Percentiles rank a stretch among this genome's conserved stretches.
These are phyloP conservation scores for Drosophila differens DNA, from an alignment of 2,888 invertebrate genomes.

Conservation along the genomic window DNA sequence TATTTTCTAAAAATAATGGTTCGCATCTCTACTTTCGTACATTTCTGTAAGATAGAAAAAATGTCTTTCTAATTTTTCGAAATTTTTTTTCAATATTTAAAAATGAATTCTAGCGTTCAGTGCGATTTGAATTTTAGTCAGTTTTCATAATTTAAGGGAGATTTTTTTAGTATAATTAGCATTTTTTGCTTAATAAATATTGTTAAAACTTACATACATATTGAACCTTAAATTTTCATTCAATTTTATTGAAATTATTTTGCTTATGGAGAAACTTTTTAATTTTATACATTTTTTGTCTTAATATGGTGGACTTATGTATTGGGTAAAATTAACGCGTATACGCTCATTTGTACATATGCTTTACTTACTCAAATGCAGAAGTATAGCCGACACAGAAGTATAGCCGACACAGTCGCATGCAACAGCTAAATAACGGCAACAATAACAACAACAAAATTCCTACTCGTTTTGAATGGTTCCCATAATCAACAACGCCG, in stretches of 20 bases:
- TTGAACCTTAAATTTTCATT: neutral
- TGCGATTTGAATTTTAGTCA: neutral
- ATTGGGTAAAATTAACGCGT: neutral
- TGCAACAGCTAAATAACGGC: constrained; percentile 54
- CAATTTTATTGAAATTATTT: neutral
- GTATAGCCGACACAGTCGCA: constrained; percentile 32
- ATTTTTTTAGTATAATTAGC: neutral
- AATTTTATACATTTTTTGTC: neutral
- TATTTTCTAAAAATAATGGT: neutral
- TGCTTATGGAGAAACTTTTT: neutral
- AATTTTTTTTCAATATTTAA: neutral
- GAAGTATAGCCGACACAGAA: constrained; percentile 6
- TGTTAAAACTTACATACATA: neutral
- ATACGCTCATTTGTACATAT: neutral
- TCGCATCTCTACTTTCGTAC: neutral
- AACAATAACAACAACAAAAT: constrained; percentile 41
- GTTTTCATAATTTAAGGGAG: neutral
- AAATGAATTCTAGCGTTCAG: neutral
- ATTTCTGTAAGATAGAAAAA: neutral
- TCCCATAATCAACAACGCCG: constrained; percentile 70
- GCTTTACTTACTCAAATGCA: constrained; percentile 10
- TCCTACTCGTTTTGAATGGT: constrained; percentile 74
- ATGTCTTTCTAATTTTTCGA: fast-evolving
- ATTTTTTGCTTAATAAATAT: neutral
- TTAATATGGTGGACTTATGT: neutral